Base-by-base conservation (phyloP, 2,888 invertebrate genomes). In the Dromius quadrimaculatus region DNA sequence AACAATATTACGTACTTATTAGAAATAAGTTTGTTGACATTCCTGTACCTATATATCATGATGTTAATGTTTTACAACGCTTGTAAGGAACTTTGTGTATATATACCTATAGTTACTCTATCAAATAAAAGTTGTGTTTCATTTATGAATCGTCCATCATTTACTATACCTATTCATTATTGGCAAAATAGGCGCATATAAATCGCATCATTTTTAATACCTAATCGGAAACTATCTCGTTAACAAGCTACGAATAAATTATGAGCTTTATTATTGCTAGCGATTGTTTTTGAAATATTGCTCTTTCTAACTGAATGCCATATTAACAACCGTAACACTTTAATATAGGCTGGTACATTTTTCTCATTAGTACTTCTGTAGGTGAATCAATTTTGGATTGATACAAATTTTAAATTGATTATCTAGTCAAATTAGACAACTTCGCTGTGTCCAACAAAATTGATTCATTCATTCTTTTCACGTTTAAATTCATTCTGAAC, bases 21-120 rank as follows among this genome's bases (percentile, higher is more conserved):
- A 63, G 28, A 36, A 13, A 63, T 63, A 63, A 63, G 45, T 43
- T 63, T 45, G 63, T 63, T 63, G 63, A 63, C 43, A 63, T 63
- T 32, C 32, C 41, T 63, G 63, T 63, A 45, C 59, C 59, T 59
- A 59, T 59, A n/a, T n/a, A 38, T 36, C 32, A 63, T 63, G 41
- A 63, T 63, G 63, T 63, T 63, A 54, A 63, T 63, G 63, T 63
- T 43, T 63, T 63, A 63, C 63, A 63, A 63, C 28, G 43, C 63
- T 43, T 63, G 63, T 63, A 63, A 63, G 17, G 45, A 63, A 63
- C 50, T 63, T 45, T 64, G 47, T 64, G 47, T 64, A 64, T 62
- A 62, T 64, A 62, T 64, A 64, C 47, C 64, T 47, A 47, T 11
- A 64, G 47, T 47, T 64, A 47, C 50, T 34, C 64, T 64, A 47